Base-by-base conservation (phyloP, 2,113 vertebrate species). In the Clarias magur region DNA sequence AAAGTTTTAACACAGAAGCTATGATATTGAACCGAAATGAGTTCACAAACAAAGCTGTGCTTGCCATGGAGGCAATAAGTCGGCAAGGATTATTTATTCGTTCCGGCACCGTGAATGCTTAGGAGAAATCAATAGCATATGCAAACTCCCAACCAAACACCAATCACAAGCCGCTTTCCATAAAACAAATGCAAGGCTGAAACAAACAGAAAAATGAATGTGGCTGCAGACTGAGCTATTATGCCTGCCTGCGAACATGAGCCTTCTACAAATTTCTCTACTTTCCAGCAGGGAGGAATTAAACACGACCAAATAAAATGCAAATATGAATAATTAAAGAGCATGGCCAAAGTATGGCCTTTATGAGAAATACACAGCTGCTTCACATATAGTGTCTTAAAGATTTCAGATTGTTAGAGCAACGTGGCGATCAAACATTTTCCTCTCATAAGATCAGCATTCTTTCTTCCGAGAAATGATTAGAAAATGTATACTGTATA, bases 121-220 rank as follows among this genome's bases (percentile, higher is more conserved):
- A 87, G 92, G 34, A 88, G 89, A 91, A 94, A 93, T 94, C 94
- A 92, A 94, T 94, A 93, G 94, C 91, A 92, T 81, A 89, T 87
- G 91, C 93, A 94, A 94, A 94, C 90, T 93, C 92, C 91, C 89
- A 88, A 92, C 90, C 88, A 93, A 93, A 94, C 89, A 92, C 48
- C 88, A 92, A 92, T 92, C 89, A 85, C 67, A 91, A 93, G 92
- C 88, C 86, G 72, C 88, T 88, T 76, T 81, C 87, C 85, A 91
- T 91, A 91, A 92, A 93, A 92, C 82, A 89, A 91, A 91, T 84
- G 65, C 38, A 56, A 34, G 4, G 34, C 27, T 23, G 68, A 72
- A 82, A 86, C 80, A 87, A 88, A 89, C 63, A 87, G 83, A 80
- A 84, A 86, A 89, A 88, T 88, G 83, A 83, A 30, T 86, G 62